Percentiles rank a stretch among this genome's conserved stretches.
Conservation (phyloP, 2,113 vertebrate genomes). For the Brienomyrus longianalis region DNA sequence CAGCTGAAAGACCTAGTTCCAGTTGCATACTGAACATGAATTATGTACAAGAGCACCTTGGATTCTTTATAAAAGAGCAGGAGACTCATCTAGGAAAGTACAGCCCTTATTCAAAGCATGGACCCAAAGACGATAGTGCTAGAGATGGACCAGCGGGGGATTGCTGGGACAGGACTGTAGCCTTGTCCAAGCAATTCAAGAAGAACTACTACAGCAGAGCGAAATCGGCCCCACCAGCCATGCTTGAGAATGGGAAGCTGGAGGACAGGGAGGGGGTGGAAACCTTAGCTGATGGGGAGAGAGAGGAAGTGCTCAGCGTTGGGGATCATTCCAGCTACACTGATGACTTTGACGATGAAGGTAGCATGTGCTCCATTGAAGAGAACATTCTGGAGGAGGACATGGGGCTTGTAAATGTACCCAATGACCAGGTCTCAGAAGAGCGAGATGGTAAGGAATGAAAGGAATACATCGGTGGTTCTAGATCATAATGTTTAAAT, state of each 20-base stretch:
- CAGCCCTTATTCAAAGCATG: conserved; percentile 6
- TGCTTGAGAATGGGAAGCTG: conserved; percentile 17
- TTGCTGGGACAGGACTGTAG: not conserved
- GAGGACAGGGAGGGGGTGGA: not conserved
- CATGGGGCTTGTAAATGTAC: not conserved
- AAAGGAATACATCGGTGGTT: not conserved
- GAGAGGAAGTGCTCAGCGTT: conserved; percentile 30
- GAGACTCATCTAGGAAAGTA: conserved; percentile 35
- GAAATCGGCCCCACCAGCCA: conserved; percentile 15
- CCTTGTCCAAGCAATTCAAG: not conserved
- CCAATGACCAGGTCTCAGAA: conserved; percentile 25
- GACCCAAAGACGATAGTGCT: not conserved
- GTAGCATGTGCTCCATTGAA: conserved; percentile 47
- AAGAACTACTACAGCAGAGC: conserved; percentile 16
- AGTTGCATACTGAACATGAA: conserved; percentile 43
- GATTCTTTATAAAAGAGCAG: conserved; percentile 35
- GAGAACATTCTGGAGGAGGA: conserved; percentile 36
- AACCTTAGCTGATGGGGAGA: not conserved
- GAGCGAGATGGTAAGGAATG: conserved; percentile 38
- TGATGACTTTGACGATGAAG: conserved; percentile 67
- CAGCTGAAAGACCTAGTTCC: conserved; percentile 57
- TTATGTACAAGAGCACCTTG: conserved; percentile 52
- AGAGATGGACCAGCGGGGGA: not conserved
- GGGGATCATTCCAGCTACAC: conserved; percentile 55
- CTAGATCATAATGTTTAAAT: not conserved